Evolutionary conservation across 2,113 vertebrate species (phyloP).

Genomic region (Corvus cornix): DNA sequence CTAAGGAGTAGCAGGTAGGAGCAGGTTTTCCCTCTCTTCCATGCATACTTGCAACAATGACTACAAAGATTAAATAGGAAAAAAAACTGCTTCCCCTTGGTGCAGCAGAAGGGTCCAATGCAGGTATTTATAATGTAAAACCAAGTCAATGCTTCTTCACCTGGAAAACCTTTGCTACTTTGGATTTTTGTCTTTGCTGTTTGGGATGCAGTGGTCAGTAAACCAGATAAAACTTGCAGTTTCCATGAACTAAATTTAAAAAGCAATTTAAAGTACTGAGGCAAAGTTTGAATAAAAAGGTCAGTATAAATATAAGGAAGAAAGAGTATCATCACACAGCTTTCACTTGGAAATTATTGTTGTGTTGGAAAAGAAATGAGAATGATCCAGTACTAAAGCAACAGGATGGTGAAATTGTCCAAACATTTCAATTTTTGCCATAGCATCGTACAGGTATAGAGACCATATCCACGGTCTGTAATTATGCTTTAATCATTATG

Average conservation of each 20-base stretch:
- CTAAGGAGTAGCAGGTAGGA: neutral
- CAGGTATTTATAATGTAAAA: neutral
- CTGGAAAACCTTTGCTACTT: neutral
- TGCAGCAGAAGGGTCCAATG: neutral
- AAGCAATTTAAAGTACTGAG: neutral
- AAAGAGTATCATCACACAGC: neutral
- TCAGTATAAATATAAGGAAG: neutral
- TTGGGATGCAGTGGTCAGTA: neutral
- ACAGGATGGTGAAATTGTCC: neutral
- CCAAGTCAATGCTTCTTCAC: neutral
- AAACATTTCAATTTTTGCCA: neutral
- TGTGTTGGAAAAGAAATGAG: neutral
- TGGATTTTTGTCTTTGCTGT: neutral
- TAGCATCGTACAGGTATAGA: neutral
- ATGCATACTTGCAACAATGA: neutral
- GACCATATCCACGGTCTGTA: neutral
- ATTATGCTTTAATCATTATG: neutral
- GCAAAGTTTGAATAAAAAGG: neutral
- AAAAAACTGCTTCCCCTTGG: neutral
- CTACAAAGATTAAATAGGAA: neutral
- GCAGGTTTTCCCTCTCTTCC: neutral
- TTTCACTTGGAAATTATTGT: neutral
- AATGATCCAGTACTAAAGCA: neutral
- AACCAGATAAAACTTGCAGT: neutral
- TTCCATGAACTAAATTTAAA: neutral